phyloP scores from a whole-genome alignment of 64 coral and sea anemone species.

The Stichodactyla mertensii region DNA sequence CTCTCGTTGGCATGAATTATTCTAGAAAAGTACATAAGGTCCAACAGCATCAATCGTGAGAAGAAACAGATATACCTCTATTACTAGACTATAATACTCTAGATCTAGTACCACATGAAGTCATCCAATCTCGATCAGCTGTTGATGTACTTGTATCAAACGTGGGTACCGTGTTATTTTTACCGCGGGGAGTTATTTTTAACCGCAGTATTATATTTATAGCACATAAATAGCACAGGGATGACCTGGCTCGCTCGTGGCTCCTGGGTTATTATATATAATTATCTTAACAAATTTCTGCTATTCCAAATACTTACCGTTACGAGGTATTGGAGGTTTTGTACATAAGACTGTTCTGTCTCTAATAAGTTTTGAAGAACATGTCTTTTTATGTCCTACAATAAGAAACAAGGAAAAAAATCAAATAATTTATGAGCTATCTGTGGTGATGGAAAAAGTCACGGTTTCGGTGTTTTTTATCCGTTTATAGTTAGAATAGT shows the following conservation, averaged over 20 bases:
- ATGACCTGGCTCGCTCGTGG: not conserved
- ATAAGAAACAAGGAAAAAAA: not conserved
- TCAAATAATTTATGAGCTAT: not conserved
- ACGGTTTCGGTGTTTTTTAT: not conserved
- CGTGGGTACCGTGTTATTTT: no score
- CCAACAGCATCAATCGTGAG: not conserved
- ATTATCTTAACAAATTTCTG: not conserved
- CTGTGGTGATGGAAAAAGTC: no score
- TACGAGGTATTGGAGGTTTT: slow-evolving; percentile 88
- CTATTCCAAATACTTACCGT: slow-evolving; percentile 44
- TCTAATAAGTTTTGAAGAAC: slow-evolving; percentile 91
- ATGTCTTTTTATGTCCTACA: slow-evolving; percentile 81
- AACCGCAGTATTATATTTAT: not conserved
- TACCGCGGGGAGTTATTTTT: not conserved
- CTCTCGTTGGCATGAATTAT: not conserved
- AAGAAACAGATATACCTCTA: not conserved
- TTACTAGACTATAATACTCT: not conserved
- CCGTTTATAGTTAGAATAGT: not conserved
- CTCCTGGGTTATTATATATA: not conserved
- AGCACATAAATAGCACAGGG: not conserved
- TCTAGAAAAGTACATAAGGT: not conserved
- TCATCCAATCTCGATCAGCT: not conserved
- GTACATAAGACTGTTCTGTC: slow-evolving; percentile 92
- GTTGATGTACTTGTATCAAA: not conserved
- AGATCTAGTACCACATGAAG: not conserved